These are phyloP conservation scores for Callipepla californica DNA, from an alignment of 2,113 vertebrate genomes.

Conservation along the genomic window DNA sequence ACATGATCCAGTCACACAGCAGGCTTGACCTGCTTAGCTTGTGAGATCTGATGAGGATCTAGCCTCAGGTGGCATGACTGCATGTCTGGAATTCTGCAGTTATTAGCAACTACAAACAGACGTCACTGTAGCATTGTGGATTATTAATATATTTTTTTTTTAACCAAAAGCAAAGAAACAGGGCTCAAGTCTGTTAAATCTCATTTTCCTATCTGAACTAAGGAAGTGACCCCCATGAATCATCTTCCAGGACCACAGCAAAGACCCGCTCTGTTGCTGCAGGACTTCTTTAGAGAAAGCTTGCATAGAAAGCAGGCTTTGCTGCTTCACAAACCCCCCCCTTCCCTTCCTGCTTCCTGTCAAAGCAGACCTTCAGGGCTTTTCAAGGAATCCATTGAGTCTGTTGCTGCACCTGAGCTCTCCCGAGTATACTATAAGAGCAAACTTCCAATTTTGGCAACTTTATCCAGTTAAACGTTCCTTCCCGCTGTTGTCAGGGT, in stretches of 20 bases:
- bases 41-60: not conserved
- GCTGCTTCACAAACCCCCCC: not conserved
- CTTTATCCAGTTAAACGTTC: not conserved
- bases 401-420: not conserved
- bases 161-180: not conserved
- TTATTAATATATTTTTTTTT: not conserved
- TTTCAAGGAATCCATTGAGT: not conserved
- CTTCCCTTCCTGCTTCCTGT: not conserved
- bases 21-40: constrained; percentile 56
- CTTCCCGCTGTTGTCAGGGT: not conserved
- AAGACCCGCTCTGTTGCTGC: not conserved
- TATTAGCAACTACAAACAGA: not conserved
- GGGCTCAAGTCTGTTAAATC: not conserved
- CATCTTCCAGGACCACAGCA: not conserved
- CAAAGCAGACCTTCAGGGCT: not conserved
- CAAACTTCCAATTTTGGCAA: not conserved
- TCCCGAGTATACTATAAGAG: not conserved
- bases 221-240: not conserved
- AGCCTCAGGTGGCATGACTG: not conserved
- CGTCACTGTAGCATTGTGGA: not conserved
- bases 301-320: constrained; percentile 5
- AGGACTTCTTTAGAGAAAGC: not conserved
- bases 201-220: not conserved
- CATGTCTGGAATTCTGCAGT: constrained; percentile 1
- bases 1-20: not conserved